phyloP scores from a whole-genome alignment of 2,888 invertebrate species.

The Timema podura region DNA sequence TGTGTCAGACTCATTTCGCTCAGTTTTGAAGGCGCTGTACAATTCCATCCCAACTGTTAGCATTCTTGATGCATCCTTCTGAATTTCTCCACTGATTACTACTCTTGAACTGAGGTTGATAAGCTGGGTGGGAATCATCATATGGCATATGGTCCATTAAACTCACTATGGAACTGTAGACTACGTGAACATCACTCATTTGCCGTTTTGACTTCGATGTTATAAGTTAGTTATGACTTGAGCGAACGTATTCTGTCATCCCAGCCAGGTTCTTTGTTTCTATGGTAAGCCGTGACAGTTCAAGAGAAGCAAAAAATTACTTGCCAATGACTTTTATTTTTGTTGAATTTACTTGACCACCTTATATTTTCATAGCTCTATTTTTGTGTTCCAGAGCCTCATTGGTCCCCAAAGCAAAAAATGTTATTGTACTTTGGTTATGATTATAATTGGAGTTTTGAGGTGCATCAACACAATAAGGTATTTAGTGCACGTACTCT shows the following conservation, averaged over 20 bases:
- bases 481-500: no score
- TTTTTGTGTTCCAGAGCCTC: conserved; percentile 13
- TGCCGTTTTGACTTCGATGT: neutral
- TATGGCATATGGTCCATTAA: conserved; percentile 1
- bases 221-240: neutral
- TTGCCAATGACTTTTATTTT: neutral
- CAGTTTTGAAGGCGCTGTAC: neutral
- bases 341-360: neutral
- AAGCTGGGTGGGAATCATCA: neutral
- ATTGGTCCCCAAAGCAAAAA: conserved; percentile 4
- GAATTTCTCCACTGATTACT: neutral
- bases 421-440: conserved; percentile 14
- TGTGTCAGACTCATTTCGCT: conserved; percentile 6
- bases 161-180: neutral
- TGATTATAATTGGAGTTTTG: conserved; percentile 8
- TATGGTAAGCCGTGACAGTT: neutral
- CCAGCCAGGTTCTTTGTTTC: neutral
- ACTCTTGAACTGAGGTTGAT: neutral
- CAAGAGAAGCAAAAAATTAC: neutral
- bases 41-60: neutral
- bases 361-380: conserved; percentile 2
- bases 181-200: conserved; percentile 1
- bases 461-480: neutral
- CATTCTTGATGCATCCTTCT: conserved; percentile 3
- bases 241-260: neutral